phyloP scores from a whole-genome alignment of 1,140 invertebrate genomes.

The Drosophila murphyi region DNA sequence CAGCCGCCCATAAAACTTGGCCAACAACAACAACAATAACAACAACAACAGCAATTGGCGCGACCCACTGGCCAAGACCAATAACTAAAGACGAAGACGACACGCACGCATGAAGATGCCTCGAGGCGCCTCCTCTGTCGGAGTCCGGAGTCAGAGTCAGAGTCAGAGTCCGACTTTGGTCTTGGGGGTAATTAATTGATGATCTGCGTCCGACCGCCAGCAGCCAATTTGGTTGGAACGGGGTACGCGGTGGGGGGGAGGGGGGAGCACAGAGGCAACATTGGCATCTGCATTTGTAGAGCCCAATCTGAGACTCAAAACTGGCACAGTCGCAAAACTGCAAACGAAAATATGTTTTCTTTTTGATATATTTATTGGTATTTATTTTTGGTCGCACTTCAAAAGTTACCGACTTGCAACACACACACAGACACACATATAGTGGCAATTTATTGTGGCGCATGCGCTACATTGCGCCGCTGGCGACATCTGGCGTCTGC shows the following conservation, averaged over 20 bases:
- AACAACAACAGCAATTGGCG: background rate
- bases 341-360: slow-evolving; percentile 26
- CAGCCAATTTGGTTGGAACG: slow-evolving; percentile 61
- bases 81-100: slow-evolving; percentile 9
- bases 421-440: too few species aligned
- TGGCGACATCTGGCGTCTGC: slow-evolving; percentile 69
- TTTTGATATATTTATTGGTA: slow-evolving; percentile 79
- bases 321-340: slow-evolving; percentile 18
- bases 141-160: background rate
- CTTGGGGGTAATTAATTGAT: slow-evolving; percentile 74
- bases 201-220: slow-evolving; percentile 73
- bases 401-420: slow-evolving; percentile 50
- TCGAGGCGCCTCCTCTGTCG: slow-evolving; percentile 35
- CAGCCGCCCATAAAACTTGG: slow-evolving; percentile 45
- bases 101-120: slow-evolving; percentile 50
- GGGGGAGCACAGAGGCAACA: slow-evolving; percentile 28
- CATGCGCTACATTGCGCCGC: slow-evolving; percentile 46
- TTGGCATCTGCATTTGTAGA: slow-evolving; percentile 22
- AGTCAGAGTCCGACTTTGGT: background rate
- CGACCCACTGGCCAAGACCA: slow-evolving; percentile 50
- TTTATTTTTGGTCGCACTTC: slow-evolving; percentile 70
- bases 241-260: slow-evolving; percentile 14
- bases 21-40: background rate
- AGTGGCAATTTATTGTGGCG: slow-evolving; percentile 41
- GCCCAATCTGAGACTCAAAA: slow-evolving; percentile 3